These are phyloP conservation scores for Pristionchus entomophagus DNA, from an alignment of 2,888 invertebrate species.

Conservation along the genomic window DNA sequence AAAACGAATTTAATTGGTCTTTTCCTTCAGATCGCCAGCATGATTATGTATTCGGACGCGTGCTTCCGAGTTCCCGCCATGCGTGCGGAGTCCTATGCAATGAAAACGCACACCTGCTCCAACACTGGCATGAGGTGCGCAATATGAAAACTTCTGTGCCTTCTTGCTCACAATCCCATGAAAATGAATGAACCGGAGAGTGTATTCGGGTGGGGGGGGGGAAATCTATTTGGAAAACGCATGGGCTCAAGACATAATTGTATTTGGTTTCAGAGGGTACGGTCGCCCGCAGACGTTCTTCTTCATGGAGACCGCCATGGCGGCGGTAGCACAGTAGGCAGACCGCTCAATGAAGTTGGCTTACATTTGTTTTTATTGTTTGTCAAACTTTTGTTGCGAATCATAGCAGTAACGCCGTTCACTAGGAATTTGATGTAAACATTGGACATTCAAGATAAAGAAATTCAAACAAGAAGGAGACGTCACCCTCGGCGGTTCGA, in stretches of 20 bases:
- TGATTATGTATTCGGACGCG: not conserved
- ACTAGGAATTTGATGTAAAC: no score
- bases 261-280: slow-evolving; percentile 83
- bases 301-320: slow-evolving; percentile 85
- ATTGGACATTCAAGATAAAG: slow-evolving; percentile 15
- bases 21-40: not conserved
- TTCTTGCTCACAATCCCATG: not conserved
- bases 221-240: no score
- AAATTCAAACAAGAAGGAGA: slow-evolving; percentile 38
- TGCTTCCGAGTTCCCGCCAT: slow-evolving; percentile 86
- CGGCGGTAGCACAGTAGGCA: slow-evolving; percentile 85
- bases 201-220: no score
- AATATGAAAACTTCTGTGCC: not conserved
- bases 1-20: no score
- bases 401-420: no score
- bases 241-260: no score
- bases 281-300: slow-evolving; percentile 93
- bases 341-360: slow-evolving; percentile 82
- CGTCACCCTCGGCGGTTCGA: not conserved
- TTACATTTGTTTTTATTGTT: no score
- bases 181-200: no score
- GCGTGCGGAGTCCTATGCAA: slow-evolving; percentile 82
- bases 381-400: no score
- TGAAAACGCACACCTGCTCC: slow-evolving; percentile 90
- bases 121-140: slow-evolving; percentile 83